Evolutionary conservation across 2,888 invertebrate species (phyloP), one percentile per base, ranked within the genome.

Genomic region (Empis stercorea): DNA sequence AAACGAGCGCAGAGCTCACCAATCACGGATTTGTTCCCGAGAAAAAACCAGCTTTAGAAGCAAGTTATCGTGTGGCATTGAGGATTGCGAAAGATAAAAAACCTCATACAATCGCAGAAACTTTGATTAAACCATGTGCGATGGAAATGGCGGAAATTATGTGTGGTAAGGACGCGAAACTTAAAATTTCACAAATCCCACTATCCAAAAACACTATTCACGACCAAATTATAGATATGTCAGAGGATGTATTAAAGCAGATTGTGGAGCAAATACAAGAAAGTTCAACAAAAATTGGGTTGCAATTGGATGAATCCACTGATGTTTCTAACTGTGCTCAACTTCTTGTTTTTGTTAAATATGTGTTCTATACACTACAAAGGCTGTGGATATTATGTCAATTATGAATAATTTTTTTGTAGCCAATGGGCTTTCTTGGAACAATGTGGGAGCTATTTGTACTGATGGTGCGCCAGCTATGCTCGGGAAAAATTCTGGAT

Each of bases 311-410:
- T 27, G 40, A 40, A 27, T 40, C 40, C 13, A 40, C 43, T 20
- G 36, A 43, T 17, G n/a, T 32, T 16, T 20, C 43, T 14, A 43
- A 43, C 14, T 36, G n/a, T 10, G 36, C 34, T 27, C 34, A 43
- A 16, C 27, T 43, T 14, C n/a, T 43, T 9, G 16, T 43, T 43
- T 36, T 43, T 36, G 43, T 43, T 14, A 43, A 20, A 43, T 43
- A 32, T 32, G 32, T 32, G 32, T 5, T 5, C 7, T 3, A 32
- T 5, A 13, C n/a, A n/a, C n/a, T n/a, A n/a, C n/a, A n/a, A n/a
- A n/a, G n/a, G n/a, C n/a, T n/a, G n/a, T n/a, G n/a, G n/a, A n/a
- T n/a, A n/a, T n/a, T n/a, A 32, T 32, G 32, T 5, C 32, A 32
- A 5, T 5, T 5, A 32, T 5, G 32, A 32, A 32, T 4, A 32